Conservation (phyloP, 2,888 invertebrate genomes). For the Apodemia zela region DNA sequence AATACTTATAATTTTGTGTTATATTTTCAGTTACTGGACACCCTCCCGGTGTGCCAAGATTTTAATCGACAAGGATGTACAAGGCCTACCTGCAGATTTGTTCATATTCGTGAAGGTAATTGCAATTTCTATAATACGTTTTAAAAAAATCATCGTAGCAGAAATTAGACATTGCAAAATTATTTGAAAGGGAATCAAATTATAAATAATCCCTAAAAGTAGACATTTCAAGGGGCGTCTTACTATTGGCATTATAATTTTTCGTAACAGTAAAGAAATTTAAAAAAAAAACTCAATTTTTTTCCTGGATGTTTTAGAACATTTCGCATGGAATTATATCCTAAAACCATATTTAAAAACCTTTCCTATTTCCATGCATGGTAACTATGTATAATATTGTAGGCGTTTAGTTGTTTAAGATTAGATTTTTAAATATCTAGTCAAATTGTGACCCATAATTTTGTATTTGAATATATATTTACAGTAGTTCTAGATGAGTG, state of each 20-base stretch:
- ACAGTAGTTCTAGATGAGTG: constrained; percentile 22
- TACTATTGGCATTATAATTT: background rate
- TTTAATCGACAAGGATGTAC: constrained; percentile 98
- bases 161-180: background rate
- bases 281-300: background rate
- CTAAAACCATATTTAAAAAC: background rate
- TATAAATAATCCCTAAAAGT: background rate
- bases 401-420: background rate
- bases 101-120: constrained; percentile 97
- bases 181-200: background rate
- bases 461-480: background rate
- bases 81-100: constrained; percentile 98
- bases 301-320: background rate
- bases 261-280: background rate
- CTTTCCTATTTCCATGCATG: constrained; percentile 6
- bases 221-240: background rate
- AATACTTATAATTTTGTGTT: constrained; percentile 53
- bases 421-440: constrained; percentile 4
- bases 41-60: constrained; percentile 99
- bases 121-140: background rate
- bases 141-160: background rate
- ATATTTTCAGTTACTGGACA: constrained; percentile 98
- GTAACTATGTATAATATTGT: constrained; percentile 4
- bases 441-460: background rate
- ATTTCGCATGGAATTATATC: constrained; percentile 4